A percentile compares a stretch with the other conserved stretches of the same genome.
Evolutionary conservation across 2,888 invertebrate genomes (phyloP).

Genomic region (Cepaea hortensis): DNA sequence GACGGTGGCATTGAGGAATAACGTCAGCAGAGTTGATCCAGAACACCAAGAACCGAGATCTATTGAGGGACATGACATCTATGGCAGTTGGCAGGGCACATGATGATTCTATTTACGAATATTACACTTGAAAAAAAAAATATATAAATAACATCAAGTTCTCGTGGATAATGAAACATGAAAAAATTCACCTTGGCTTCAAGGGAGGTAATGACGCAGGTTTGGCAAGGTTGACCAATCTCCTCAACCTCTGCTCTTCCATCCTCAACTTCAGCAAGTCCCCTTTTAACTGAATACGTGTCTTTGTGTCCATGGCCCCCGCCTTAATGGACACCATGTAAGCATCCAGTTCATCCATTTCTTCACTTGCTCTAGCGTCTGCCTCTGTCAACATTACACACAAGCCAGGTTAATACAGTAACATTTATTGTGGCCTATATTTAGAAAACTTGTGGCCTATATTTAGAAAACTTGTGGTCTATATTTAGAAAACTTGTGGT

Average conservation of each 20-base stretch:
- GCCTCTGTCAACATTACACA: slow-evolving; percentile 14
- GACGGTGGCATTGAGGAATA: no score
- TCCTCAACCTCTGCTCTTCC: slow-evolving; percentile 83
- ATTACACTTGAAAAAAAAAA: background rate
- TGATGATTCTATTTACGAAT: no score
- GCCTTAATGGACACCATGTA: slow-evolving; percentile 83
- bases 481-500: no score
- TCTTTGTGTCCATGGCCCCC: slow-evolving; percentile 76
- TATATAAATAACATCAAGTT: background rate
- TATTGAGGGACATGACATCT: no score
- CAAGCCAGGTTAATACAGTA: no score
- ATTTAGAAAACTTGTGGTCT: no score
- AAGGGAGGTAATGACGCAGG: slow-evolving; percentile 75
- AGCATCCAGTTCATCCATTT: slow-evolving; percentile 87
- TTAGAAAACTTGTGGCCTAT: no score
- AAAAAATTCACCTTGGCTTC: slow-evolving; percentile 46
- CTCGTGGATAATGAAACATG: no score
- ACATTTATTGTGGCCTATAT: no score
- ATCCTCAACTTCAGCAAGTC: slow-evolving; percentile 83
- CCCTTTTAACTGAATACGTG: slow-evolving; percentile 75
- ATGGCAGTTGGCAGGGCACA: no score
- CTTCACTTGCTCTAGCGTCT: slow-evolving; percentile 74
- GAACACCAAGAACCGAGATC: no score
- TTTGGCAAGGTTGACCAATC: slow-evolving; percentile 83
- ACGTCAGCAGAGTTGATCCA: no score